These are phyloP conservation scores for Xanthostigma xanthostigma DNA, from an alignment of 2,888 invertebrate genomes.

Conservation along the genomic window DNA sequence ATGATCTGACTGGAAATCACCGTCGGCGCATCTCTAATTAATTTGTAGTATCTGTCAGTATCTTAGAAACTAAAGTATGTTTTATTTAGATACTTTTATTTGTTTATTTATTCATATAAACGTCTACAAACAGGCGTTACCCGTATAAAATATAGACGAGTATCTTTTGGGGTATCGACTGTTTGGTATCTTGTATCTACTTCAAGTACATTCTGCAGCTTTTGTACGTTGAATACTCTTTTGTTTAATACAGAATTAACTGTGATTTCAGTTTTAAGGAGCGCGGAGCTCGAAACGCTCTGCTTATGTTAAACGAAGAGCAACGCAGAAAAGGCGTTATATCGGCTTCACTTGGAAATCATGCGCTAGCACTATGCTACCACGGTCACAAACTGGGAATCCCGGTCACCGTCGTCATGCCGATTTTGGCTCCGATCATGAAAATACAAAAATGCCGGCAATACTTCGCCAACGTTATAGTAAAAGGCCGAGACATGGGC, in stretches of 20 bases:
- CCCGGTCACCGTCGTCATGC: slow-evolving; percentile 80
- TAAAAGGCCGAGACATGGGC: slow-evolving; percentile 68
- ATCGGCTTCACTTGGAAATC: slow-evolving; percentile 88
- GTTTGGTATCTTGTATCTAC: too few relatives aligned
- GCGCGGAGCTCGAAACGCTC: slow-evolving; percentile 76
- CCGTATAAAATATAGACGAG: too few relatives aligned
- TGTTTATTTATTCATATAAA: too few relatives aligned
- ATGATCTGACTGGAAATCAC: too few relatives aligned
- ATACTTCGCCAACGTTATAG: slow-evolving; percentile 71
- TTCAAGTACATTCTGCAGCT: too few relatives aligned
- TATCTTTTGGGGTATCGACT: too few relatives aligned
- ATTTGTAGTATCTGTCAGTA: too few relatives aligned
- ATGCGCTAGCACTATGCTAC: slow-evolving; percentile 67
- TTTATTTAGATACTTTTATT: too few relatives aligned
- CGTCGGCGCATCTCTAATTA: too few relatives aligned
- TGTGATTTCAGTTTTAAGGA: slow-evolving; percentile 67
- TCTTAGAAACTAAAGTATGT: too few relatives aligned
- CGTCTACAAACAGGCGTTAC: too few relatives aligned
- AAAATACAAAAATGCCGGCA: slow-evolving; percentile 80
- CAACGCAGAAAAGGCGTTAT: slow-evolving; percentile 67
- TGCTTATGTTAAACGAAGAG: slow-evolving; percentile 57
- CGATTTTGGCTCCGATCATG: slow-evolving; percentile 87
- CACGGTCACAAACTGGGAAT: slow-evolving; percentile 47
- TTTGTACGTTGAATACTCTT: too few relatives aligned
- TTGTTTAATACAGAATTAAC: background rate